phyloP scores from a whole-genome alignment of 2,888 invertebrate genomes.

The Philaethria dido region DNA sequence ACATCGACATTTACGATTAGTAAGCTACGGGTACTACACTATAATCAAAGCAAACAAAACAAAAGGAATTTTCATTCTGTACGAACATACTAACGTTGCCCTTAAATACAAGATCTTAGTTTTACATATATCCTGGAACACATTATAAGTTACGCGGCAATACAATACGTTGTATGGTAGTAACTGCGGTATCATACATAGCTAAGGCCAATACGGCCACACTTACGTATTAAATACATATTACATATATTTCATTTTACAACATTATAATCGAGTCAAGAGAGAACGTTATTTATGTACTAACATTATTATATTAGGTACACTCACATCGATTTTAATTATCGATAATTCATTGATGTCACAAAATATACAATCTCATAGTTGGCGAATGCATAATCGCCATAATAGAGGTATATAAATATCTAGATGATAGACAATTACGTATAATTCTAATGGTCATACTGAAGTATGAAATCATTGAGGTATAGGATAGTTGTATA shows the following conservation, averaged over 20 bases:
- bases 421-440: conserved; percentile 15
- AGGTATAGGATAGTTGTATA: not conserved
- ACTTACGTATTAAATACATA: conserved; percentile 26
- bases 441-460: conserved; percentile 18
- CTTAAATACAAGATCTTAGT: conserved; percentile 12
- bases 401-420: not conserved
- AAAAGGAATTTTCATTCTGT: conserved; percentile 18
- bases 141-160: conserved; percentile 19
- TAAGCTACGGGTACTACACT: conserved; percentile 28
- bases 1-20: conserved; percentile 49
- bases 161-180: conserved; percentile 29
- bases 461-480: not conserved
- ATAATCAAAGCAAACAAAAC: conserved; percentile 22
- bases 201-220: not conserved
- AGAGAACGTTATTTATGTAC: conserved; percentile 17
- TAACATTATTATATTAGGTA: conserved; percentile 16
- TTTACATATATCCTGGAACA: conserved; percentile 25
- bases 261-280: conserved; percentile 16
- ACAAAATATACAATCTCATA: conserved; percentile 18
- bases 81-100: conserved; percentile 9
- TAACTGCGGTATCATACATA: not conserved
- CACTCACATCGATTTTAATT: not conserved
- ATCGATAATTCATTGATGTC: conserved; percentile 14
- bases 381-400: conserved; percentile 5
- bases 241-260: conserved; percentile 13